Evolutionary conservation across 2,113 vertebrate genomes (phyloP), one percentile per base, ranked within the genome.

Genomic region (Galbula dea): DNA sequence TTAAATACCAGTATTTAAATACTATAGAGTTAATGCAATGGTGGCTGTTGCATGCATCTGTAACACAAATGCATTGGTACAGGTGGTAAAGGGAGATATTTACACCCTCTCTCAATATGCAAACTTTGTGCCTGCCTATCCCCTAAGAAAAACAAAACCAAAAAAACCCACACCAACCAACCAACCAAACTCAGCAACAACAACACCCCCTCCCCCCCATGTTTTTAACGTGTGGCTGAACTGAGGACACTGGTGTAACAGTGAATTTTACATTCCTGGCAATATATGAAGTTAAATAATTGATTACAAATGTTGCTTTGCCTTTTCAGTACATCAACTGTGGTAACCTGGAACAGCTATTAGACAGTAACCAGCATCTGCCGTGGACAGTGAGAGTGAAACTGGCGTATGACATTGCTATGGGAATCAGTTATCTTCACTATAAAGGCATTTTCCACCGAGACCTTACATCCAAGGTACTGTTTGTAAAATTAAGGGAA

Each of bases 391-490:
- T 97, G 23, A 98, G 99, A 84, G 98, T 99, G 91, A 99, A 99
- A 91, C 93, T 99, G 96, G 98, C 98, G 6, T 97, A 96, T 76
- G 99, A 99, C 54, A 98, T 99, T 48, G 98, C 99, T 66, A 96
- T 98, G 88, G 99, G 99, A 63, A 96, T 99, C 95, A 96, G 98
- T 88, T 99, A 99, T 90, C 98, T 99, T 95, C 99, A 99, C 97
- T 98, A 98, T 49, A 99, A 99, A 97, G 99, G 99, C 96, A 98
- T 99, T 97, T 99, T 99, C 97, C 99, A 99, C 97, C 97, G 99
- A 80, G 99, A 99, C 96, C 99, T 99, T 96, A 99, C 99, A 89
- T 99, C 99, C 74, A 99, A 99, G 99, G 99, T 99, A 97, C 52
- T 2, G 1, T 55, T 77, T 43, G 43, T 52, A 62, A 84, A 78